phyloP scores from a whole-genome alignment of 2,888 invertebrate genomes.

The Drosophila subquinaria region DNA sequence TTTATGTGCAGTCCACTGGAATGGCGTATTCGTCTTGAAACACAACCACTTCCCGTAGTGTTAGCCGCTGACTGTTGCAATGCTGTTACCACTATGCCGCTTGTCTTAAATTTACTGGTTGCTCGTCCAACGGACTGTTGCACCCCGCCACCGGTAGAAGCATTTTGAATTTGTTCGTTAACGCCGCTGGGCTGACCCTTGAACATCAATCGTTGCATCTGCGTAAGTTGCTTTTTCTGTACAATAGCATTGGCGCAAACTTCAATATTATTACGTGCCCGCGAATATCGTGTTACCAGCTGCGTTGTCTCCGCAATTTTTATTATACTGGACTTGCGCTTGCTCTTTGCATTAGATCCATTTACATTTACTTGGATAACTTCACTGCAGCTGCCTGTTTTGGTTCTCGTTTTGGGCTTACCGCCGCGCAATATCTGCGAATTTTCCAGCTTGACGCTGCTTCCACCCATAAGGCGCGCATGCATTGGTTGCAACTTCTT shows the following conservation, averaged over 20 bases:
- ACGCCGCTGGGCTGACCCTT: conserved; percentile 28
- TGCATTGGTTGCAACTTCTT: conserved; percentile 43
- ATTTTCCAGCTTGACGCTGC: conserved; percentile 55
- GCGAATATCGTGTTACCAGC: conserved; percentile 72
- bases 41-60: conserved; percentile 19
- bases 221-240: conserved; percentile 29
- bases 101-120: conserved; percentile 87
- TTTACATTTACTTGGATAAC: conserved; percentile 14
- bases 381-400: conserved; percentile 16
- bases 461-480: conserved; percentile 42
- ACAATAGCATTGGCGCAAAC: conserved; percentile 3
- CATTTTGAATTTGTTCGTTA: conserved; percentile 3
- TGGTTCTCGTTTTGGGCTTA: conserved; percentile 33
- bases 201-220: conserved; percentile 45
- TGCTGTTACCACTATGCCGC: conserved; percentile 88
- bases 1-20: conserved; percentile 37
- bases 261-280: conserved; percentile 49
- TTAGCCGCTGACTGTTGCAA: conserved; percentile 62
- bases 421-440: conserved; percentile 47
- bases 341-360: conserved; percentile 39
- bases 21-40: conserved; percentile 55
- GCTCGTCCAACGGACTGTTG: conserved; percentile 19
- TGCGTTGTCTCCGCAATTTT: conserved; percentile 81
- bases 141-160: conserved; percentile 22
- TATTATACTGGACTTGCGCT: conserved; percentile 71